phyloP scores from a whole-genome alignment of 2,797 vertebrate species.

The Luscinia luscinia region DNA sequence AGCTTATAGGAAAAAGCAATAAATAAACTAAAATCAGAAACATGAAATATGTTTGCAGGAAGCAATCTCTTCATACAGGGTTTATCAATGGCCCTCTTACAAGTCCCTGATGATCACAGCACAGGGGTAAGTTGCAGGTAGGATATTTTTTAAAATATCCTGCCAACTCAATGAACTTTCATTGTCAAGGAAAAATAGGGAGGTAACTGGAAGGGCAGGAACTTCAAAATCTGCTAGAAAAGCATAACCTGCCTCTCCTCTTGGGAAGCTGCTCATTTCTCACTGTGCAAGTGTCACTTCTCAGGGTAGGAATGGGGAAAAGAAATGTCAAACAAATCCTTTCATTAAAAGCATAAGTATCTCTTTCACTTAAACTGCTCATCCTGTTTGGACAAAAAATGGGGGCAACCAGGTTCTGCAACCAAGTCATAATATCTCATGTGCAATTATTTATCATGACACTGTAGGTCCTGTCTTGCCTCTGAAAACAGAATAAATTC shows the following conservation, averaged over 20 bases:
- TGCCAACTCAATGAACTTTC: background rate
- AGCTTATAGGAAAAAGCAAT: background rate
- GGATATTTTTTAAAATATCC: background rate
- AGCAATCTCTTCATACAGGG: background rate
- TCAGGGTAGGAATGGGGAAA: background rate
- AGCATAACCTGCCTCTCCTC: background rate
- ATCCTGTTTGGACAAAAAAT: background rate
- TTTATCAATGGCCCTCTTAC: background rate
- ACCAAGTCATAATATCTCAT: background rate
- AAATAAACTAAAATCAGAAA: background rate
- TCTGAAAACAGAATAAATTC: constrained; percentile 3
- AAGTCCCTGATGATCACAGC: background rate
- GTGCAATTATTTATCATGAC: constrained; percentile 19
- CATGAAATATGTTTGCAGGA: background rate
- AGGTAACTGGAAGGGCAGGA: background rate
- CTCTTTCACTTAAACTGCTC: background rate
- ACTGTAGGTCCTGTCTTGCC: background rate
- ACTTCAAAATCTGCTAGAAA: background rate
- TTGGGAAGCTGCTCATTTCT: background rate
- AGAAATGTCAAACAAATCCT: background rate
- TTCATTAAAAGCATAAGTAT: background rate
- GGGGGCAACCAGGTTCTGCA: background rate
- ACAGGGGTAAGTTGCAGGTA: background rate
- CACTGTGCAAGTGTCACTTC: background rate
- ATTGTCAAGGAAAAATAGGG: background rate